Base-by-base conservation (phyloP, 2,797 vertebrate species). In the Ctenopoma multispine region DNA sequence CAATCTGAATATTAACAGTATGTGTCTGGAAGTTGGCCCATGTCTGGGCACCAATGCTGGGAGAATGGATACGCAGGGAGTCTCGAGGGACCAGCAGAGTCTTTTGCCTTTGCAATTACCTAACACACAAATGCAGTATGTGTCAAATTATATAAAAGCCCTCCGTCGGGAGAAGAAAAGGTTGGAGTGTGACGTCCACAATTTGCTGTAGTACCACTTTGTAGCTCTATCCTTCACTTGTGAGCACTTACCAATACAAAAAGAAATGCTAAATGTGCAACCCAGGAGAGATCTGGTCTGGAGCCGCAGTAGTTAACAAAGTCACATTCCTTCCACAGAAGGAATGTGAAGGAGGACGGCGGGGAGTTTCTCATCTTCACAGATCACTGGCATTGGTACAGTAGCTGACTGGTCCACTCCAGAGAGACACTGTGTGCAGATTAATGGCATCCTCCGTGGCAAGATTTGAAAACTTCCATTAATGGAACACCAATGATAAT, bases 401-500 rank as follows among this genome's bases (percentile, higher is more conserved):
- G 77, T 77, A 69, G 59, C 58, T 51, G 40, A 49, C 65, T 31
- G 59, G 53, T 69, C 58, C 65, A 59, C 77, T 86, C 80, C 48
- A 34, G 61, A 75, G 81, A 82, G 73, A 82, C 21, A n/a, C 63
- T 18, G 64, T n/a, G 72, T 7, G 24, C 73, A 87, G 82, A 91
- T 85, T 90, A 85, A 92, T 88, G 87, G 80, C 64, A 71, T 88
- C 80, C 76, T 83, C 81, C 17, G 53, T 77, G 75, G 72, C 14
- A 38, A 89, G 81, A 85, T 89, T 84, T 86, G 69, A 90, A 89
- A 87, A 85, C 75, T 80, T 84, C 77, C 86, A 84, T 84, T 91
- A 91, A 91, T 84, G 87, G 73, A 88, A 82, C 63, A 80, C 78
- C 82, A 89, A 85, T 74, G 85, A 87, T 91, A 84, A 93, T 93